These are phyloP conservation scores for Sympetrum striolatum DNA, from an alignment of 2,888 invertebrate species.

Conservation along the genomic window DNA sequence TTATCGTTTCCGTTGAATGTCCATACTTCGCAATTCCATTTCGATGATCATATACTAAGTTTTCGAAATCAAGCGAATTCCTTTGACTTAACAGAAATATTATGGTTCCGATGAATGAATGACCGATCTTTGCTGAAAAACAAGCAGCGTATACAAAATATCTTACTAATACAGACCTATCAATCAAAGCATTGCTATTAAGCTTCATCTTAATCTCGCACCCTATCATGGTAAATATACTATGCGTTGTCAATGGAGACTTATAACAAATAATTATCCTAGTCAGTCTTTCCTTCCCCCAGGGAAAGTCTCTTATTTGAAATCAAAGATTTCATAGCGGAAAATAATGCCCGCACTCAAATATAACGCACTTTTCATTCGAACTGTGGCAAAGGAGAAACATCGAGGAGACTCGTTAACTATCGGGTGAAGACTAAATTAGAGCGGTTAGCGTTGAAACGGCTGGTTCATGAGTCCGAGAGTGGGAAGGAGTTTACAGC, in stretches of 20 bases:
- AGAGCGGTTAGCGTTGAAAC: slow-evolving; percentile 28
- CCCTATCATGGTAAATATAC: not conserved
- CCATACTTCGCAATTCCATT: too few species aligned
- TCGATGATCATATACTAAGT: too few species aligned
- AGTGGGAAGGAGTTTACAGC: slow-evolving; percentile 33
- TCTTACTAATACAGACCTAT: not conserved
- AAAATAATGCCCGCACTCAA: not conserved
- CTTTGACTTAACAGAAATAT: too few species aligned
- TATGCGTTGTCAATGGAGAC: not conserved
- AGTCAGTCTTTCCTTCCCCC: not conserved
- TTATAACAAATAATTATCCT: not conserved
- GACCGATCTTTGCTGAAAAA: not conserved
- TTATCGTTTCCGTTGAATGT: too few species aligned
- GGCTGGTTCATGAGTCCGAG: slow-evolving; percentile 31
- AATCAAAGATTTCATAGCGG: not conserved
- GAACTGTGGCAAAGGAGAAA: not conserved
- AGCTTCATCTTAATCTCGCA: not conserved
- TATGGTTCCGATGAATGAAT: too few species aligned
- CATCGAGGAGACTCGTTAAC: slow-evolving; percentile 16
- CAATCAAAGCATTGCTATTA: not conserved
- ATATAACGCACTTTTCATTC: not conserved
- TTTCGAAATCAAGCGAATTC: too few species aligned
- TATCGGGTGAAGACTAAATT: slow-evolving; percentile 37
- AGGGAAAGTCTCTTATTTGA: not conserved
- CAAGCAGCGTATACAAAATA: not conserved